phyloP scores from a whole-genome alignment of 2,888 invertebrate species.

The Lasius platythorax region DNA sequence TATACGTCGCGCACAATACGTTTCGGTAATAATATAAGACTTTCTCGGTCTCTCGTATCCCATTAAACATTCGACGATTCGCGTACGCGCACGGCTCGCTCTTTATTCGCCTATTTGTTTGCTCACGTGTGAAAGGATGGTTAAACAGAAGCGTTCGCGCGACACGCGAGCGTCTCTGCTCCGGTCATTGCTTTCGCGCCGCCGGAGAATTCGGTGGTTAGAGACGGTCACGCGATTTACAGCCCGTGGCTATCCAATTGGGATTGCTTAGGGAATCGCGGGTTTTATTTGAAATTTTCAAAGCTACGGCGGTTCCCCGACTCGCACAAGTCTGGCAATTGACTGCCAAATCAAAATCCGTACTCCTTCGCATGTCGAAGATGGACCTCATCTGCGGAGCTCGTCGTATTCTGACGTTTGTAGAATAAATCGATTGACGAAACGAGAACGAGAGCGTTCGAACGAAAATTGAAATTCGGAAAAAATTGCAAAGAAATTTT shows the following conservation, averaged over 20 bases:
- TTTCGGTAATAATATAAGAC: constrained; percentile 28
- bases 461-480: neutral
- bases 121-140: constrained; percentile 78
- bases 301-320: neutral
- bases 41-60: neutral
- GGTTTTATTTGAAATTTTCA: constrained; percentile 37
- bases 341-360: constrained; percentile 10
- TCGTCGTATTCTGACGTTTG: neutral
- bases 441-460: neutral
- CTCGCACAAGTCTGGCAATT: constrained; percentile 17
- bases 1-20: constrained; percentile 14
- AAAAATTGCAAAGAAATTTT: neutral
- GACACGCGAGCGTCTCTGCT: constrained; percentile 74
- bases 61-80: constrained; percentile 39
- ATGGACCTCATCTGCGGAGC: neutral
- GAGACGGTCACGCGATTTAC: constrained; percentile 73
- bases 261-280: constrained; percentile 58
- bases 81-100: constrained; percentile 49
- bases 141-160: constrained; percentile 75
- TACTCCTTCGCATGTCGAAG: neutral
- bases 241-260: constrained; percentile 70
- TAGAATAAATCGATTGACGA: neutral
- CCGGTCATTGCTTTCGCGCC: constrained; percentile 72
- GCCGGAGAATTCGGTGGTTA: constrained; percentile 69
- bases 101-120: constrained; percentile 75